Percentiles rank a stretch among this genome's conserved stretches.
Evolutionary conservation across 2,113 vertebrate species (phyloP).

Genomic region (Oreochromis spilurus): DNA sequence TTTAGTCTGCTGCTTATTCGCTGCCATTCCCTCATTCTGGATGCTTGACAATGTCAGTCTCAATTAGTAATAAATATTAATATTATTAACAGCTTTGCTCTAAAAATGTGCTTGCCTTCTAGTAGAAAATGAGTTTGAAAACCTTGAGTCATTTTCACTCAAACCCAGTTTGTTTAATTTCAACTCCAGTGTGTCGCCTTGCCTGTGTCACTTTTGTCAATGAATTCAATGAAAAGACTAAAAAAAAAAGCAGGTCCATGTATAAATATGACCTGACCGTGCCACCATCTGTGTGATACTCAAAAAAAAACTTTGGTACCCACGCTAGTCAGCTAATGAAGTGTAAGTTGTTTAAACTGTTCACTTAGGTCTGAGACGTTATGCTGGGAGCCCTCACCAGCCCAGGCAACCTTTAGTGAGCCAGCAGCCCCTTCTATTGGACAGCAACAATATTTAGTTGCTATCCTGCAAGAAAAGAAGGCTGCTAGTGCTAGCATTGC

Average conservation of each 20-base stretch:
- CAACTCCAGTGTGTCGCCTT: neutral
- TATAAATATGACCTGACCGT: neutral
- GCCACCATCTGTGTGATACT: neutral
- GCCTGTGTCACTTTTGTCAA: neutral
- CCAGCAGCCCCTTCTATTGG: neutral
- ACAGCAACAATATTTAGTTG: neutral
- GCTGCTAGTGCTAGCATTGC: neutral
- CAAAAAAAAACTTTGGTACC: neutral
- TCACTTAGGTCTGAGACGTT: neutral
- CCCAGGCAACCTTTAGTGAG: neutral
- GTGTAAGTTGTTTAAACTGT: neutral
- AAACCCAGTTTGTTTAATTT: neutral
- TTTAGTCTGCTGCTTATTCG: neutral
- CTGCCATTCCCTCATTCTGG: constrained; percentile 5
- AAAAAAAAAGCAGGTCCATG: neutral
- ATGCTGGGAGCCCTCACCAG: neutral
- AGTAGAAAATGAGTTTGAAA: neutral
- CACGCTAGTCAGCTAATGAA: neutral
- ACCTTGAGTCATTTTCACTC: neutral
- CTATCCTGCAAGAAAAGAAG: neutral
- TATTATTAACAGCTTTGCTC: constrained; percentile 52
- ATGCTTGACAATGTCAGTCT: constrained; percentile 1
- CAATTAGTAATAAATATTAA: constrained; percentile 19
- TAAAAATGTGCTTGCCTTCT: constrained; percentile 39
- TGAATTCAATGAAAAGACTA: neutral